A percentile compares a stretch with the other conserved stretches of the same genome.
phyloP scores from a whole-genome alignment of 2,888 invertebrate genomes.

The Lypha dubia region DNA sequence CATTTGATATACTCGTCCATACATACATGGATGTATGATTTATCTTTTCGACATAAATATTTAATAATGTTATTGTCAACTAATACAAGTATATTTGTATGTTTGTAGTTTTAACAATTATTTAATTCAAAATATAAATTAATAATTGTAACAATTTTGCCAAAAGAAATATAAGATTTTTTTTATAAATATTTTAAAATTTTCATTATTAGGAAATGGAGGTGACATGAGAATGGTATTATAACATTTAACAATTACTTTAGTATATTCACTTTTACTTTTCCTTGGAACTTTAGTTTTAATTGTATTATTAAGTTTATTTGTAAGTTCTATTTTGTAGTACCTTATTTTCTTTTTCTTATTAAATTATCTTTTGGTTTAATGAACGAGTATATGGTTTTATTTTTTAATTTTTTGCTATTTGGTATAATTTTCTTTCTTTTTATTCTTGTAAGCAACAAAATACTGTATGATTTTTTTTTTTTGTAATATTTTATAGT shows the following conservation, averaged over 20 bases:
- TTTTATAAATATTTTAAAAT: not conserved
- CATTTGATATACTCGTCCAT: too few species aligned
- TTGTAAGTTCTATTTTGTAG: constrained; percentile 51
- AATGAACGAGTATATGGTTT: constrained; percentile 65
- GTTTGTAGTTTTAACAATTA: constrained; percentile 55
- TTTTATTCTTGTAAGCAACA: constrained; percentile 59
- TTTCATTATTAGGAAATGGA: not conserved
- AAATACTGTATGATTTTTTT: constrained; percentile 56
- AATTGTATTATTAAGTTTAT: constrained; percentile 57
- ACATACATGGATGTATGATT: constrained; percentile 29
- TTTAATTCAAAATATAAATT: constrained; percentile 45
- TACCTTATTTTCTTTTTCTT: constrained; percentile 1
- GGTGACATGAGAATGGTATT: constrained; percentile 41
- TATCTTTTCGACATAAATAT: constrained; percentile 16
- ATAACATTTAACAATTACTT: constrained; percentile 68
- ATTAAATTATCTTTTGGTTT: constrained; percentile 49
- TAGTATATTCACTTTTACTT: constrained; percentile 27
- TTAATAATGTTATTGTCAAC: constrained; percentile 72
- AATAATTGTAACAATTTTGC: constrained; percentile 35
- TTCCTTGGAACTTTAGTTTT: constrained; percentile 70
- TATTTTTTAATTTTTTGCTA: too few species aligned
- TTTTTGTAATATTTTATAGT: constrained; percentile 25
- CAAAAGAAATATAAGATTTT: constrained; percentile 24
- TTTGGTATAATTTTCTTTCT: constrained; percentile 27
- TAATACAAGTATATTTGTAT: too few species aligned